phyloP scores from a whole-genome alignment of 2,113 vertebrate species.

The Sander lucioperca region DNA sequence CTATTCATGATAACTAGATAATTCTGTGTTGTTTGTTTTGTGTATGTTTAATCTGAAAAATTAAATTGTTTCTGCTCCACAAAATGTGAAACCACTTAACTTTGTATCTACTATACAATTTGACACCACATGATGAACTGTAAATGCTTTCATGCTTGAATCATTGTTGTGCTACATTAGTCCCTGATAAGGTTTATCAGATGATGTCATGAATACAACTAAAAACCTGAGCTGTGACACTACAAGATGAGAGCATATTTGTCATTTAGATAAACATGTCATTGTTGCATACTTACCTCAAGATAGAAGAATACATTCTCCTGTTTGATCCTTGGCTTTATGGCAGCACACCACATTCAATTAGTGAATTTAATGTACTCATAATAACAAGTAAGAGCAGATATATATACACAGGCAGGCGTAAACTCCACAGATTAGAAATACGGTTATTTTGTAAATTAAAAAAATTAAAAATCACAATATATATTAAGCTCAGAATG shows the following conservation, averaged over 20 bases:
- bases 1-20: not conserved
- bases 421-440: too few species aligned
- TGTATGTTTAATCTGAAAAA: not conserved
- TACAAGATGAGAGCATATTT: not conserved
- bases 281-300: not conserved
- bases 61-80: not conserved
- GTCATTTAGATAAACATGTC: too few species aligned
- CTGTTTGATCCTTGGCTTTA: not conserved
- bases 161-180: not conserved
- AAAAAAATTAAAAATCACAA: too few species aligned
- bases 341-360: not conserved
- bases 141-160: constrained; percentile 13
- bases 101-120: constrained; percentile 4
- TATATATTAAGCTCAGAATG: not conserved
- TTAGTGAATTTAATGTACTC: not conserved
- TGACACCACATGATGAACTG: constrained; percentile 22
- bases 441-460: too few species aligned
- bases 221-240: not conserved
- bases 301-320: not conserved
- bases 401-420: not conserved
- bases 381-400: not conserved
- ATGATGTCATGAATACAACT: constrained; percentile 7
- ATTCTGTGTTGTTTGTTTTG: not conserved
- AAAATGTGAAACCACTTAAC: constrained; percentile 5
- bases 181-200: constrained; percentile 6